Base-by-base conservation (phyloP, 2,113 vertebrate genomes). In the Eidolon helvum region DNA sequence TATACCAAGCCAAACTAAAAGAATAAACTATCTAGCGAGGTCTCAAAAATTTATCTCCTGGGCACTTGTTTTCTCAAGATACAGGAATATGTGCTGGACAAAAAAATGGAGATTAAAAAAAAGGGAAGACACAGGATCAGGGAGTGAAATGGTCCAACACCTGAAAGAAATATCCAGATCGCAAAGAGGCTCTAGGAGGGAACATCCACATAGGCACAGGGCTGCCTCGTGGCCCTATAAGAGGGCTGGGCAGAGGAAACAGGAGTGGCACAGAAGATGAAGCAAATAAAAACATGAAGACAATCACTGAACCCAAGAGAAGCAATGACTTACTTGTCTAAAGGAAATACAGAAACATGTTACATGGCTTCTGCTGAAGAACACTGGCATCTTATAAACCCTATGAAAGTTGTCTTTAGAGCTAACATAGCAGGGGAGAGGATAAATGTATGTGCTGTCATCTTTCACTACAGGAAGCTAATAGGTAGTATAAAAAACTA, bases 191-290 rank as follows among this genome's bases (percentile, higher is more conserved):
- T 57, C 30, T 1, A 2, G 48, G 21, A 63, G 24, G 38, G 11
- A 77, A 57, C 5, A 4, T 9, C 38, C 40, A 15, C 24, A 35
- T 18, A 40, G 88, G 7, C 7, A 43, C 57, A 75, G 86, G 53
- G 61, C 61, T 50, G 1, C 26, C 45, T 28, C 1, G 4, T 0
- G 9, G 40, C 18, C 45, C 28, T 16, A 12, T 9, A 6, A 38
- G 48, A 61, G 43, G 35, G 50, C 18, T 45, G 19, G 22, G 59
- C 35, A 63, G 59, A 22, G 11, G 14, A 55, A 55, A 22, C 59
- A 12, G 10, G 57, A n/a, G 18, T 2, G 10, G 86, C 22, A 50
- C 9, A 57, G 48, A 57, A 72, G 72, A 72, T 0, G 24, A 26
- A 5, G 35, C 18, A n/a, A n/a, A 18, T 15, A 63, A 30, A 30